phyloP scores from a whole-genome alignment of 2,113 vertebrate species.

The Harpagus bidentatus region DNA sequence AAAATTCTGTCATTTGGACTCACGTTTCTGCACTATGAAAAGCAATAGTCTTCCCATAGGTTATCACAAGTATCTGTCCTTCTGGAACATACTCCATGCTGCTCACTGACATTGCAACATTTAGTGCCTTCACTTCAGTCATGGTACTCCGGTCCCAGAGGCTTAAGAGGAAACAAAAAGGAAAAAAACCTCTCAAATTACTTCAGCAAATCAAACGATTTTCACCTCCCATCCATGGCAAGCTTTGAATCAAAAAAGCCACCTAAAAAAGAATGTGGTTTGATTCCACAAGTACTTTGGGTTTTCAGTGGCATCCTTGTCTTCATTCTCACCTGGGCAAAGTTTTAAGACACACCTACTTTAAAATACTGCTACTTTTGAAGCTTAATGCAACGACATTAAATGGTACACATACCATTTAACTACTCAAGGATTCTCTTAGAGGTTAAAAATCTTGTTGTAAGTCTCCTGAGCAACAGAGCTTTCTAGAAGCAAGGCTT shows the following conservation, averaged over 20 bases:
- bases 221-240: background rate
- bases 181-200: background rate
- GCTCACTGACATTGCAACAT: constrained; percentile 88
- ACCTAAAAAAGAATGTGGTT: background rate
- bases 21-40: constrained; percentile 95
- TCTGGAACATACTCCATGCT: constrained; percentile 96
- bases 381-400: background rate
- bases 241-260: background rate
- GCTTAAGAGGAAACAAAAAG: constrained; percentile 59
- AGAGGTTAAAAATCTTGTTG: background rate
- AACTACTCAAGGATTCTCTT: background rate
- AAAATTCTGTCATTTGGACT: background rate
- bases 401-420: background rate
- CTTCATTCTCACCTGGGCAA: background rate
- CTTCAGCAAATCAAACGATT: background rate
- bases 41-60: constrained; percentile 92
- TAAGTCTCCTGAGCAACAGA: background rate
- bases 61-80: constrained; percentile 91
- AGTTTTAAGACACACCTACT: background rate
- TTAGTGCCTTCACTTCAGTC: constrained; percentile 87
- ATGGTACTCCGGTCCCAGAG: constrained; percentile 92
- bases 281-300: background rate
- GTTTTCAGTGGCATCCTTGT: background rate
- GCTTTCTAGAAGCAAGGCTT: background rate
- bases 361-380: background rate